A percentile compares a stretch with the other conserved stretches of the same genome.
Evolutionary conservation across 2,113 vertebrate genomes (phyloP).

Genomic region (Ifrita kowaldi): DNA sequence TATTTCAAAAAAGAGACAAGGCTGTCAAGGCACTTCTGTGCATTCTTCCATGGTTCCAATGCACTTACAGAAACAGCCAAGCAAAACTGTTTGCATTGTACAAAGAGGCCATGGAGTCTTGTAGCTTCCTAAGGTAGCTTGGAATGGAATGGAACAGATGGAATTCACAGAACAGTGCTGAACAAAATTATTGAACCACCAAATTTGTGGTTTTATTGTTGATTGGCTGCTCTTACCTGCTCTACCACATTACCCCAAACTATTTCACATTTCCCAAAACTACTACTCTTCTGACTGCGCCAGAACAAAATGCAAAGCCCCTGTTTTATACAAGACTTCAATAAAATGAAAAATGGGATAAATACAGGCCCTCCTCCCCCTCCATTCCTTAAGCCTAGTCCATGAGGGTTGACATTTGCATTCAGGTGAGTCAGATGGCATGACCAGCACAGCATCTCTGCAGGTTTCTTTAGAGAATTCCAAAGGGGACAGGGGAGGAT

Average conservation of each 20-base stretch:
- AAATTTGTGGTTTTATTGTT: not conserved
- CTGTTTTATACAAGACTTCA: not conserved
- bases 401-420: not conserved
- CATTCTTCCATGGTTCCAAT: not conserved
- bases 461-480: not conserved
- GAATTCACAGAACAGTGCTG: not conserved
- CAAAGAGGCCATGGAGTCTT: not conserved
- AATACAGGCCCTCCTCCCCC: not conserved
- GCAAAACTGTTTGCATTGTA: not conserved
- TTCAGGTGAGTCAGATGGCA: not conserved
- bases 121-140: not conserved
- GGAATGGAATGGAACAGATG: not conserved
- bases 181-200: too few relatives aligned
- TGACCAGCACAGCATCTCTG: not conserved
- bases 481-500: not conserved
- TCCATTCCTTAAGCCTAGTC: not conserved
- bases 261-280: not conserved
- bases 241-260: not conserved
- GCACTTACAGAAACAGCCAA: not conserved
- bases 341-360: not conserved
- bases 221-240: not conserved
- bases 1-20: not conserved
- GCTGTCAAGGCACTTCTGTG: not conserved
- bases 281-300: not conserved
- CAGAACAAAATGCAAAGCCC: not conserved